These are phyloP conservation scores for Setophaga kirtlandii DNA, from an alignment of 2,113 vertebrate species.

Conservation along the genomic window DNA sequence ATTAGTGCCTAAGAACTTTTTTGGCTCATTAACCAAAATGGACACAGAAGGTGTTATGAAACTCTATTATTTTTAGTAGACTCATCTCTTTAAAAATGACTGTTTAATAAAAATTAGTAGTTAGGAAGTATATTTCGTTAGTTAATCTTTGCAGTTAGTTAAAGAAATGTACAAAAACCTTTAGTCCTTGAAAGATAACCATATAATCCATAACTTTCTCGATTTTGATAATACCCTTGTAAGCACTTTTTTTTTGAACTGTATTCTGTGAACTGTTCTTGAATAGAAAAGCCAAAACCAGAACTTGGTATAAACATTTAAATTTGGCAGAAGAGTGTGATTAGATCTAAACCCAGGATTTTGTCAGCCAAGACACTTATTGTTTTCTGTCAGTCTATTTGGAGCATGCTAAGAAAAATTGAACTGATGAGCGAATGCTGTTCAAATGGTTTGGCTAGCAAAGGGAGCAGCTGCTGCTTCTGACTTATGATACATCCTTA, in stretches of 20 bases:
- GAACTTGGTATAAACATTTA: neutral
- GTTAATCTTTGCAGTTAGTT: neutral
- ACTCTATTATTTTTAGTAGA: neutral
- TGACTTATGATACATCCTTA: neutral
- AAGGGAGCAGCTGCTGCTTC: conserved; percentile 30
- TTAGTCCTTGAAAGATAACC: neutral
- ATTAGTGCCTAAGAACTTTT: neutral
- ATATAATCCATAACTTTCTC: neutral
- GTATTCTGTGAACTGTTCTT: neutral
- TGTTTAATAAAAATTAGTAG: neutral
- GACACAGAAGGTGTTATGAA: neutral
- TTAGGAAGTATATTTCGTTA: neutral
- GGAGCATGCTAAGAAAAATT: conserved; percentile 22
- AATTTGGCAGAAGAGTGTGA: neutral
- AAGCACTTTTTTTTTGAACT: neutral
- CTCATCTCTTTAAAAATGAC: neutral
- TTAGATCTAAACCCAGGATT: neutral
- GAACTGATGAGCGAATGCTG: neutral
- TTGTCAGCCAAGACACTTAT: conserved; percentile 18
- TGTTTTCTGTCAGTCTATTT: conserved; percentile 32
- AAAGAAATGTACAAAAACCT: neutral
- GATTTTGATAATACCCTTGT: neutral
- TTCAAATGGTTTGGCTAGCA: conserved; percentile 31
- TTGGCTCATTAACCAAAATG: neutral
- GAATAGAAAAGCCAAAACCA: neutral